Evolutionary conservation across 2,113 vertebrate species (phyloP), one percentile per base, ranked within the genome.

Genomic region (Bettongia penicillata): DNA sequence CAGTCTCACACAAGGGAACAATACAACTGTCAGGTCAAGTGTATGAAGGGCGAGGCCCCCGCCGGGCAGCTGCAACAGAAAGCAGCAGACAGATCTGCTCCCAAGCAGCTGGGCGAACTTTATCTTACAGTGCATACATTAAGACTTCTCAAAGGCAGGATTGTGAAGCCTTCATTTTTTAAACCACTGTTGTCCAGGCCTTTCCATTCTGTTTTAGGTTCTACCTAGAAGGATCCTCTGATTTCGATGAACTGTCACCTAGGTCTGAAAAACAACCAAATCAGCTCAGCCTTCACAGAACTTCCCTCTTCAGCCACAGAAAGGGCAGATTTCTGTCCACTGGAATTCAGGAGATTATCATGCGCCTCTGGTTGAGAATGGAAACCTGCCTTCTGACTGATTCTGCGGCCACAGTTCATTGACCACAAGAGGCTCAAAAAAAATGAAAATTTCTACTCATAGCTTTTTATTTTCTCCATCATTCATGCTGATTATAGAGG

Each of bases 21-120:
- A 97, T 94, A 95, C 98, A 98, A 97, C 94, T 97, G 97, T 91
- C 89, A 68, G 98, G 98, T 98, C 98, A 98, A 97, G 97, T 97
- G 98, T 22, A 28, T 90, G 93, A 93, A 96, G 96, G 93, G 97
- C 92, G 98, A 98, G 97, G 98, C 98, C 97, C 97, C 61, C 37
- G 0, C 0, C 3, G 94, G 97, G 98, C 98, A 99, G 98, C 98
- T 98, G 98, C 97, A 93, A 96, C 98, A 98, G 97, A 98, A 98
- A 97, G 97, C 98, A 99, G 98, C 98, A 99, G 98, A 94, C 0
- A 0, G 97, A 94, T 90, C 96, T 97, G 1, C 68, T 84, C 68
- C 68, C 68, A 37, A 84, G n/a, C 68, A 84, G 68, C 68, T 43
- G 68, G 19, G 37, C 37, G 61, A 77, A 77, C 61, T 77, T 77